Base-by-base conservation (phyloP, 2,113 vertebrate genomes). In the Myodes glareolus region DNA sequence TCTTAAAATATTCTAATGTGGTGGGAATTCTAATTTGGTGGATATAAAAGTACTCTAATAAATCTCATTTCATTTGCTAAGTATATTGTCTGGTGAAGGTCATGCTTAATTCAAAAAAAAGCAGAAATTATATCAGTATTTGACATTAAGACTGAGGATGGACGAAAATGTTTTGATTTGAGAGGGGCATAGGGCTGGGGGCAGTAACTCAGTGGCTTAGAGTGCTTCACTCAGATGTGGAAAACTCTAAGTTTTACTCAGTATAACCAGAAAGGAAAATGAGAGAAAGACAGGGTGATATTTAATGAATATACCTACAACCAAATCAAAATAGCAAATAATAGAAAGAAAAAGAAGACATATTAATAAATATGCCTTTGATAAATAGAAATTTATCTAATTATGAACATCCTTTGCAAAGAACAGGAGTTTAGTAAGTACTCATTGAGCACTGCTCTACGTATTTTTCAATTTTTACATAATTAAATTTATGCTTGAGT, bases 21-120 rank as follows among this genome's bases (percentile, higher is more conserved):
- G n/a, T 39, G 36, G 19, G 8, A 39, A 90, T 31, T 85, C 25
- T 55, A 76, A 68, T 73, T 42, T 23, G 23, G 12, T 85, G 7
- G 23, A 4, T 86, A 61, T 90, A 42, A 88, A 82, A 61, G 75
- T 39, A 76, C 0, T 52, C 42, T 80, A 76, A 85, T 36, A 63
- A 58, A n/a, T 55, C 6, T 23, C 12, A n/a, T 88, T 89, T 14
- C 12, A 50, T 92, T 75, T 92, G 77, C 61, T 63, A 90, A 94
- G 33, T 31, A 84, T 90, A 87, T 63, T 45, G 47, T 21, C 21
- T 8, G 8, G 33, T 70, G 23, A 94, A 94, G 7, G 47, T 31
- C 70, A 92, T 61, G 14, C 58, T 70, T 67, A 89, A 63, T 55
- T 29, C 25, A 93, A 91, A 70, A 91, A 70, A 36, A 92, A 90